Percentiles rank a stretch among this genome's conserved stretches.
Evolutionary conservation across 92 coral and sea anemone species (phyloP).

Genomic region (Blastomussa wellsi): DNA sequence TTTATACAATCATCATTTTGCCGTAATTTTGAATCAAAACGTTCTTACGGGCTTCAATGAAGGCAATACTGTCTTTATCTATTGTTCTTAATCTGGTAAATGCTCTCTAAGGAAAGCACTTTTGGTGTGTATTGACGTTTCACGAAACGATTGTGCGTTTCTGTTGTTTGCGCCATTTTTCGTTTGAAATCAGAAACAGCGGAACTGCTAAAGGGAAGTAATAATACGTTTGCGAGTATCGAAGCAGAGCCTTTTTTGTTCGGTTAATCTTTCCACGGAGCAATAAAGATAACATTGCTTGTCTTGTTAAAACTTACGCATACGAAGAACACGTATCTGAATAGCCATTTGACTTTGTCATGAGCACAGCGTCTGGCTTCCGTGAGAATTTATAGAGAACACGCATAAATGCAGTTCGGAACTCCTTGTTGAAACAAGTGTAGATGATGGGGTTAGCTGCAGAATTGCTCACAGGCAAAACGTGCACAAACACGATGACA

Average conservation of each 20-base stretch:
- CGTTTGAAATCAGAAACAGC: background rate
- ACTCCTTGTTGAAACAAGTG: conserved; percentile 89
- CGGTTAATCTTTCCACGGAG: background rate
- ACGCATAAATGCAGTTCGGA: conserved; percentile 84
- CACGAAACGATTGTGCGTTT: background rate
- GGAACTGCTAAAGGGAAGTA: background rate
- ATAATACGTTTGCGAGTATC: no score
- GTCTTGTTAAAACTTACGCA: conserved; percentile 5
- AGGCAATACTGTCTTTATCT: background rate
- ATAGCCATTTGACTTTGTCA: conserved; percentile 13
- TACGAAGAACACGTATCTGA: background rate
- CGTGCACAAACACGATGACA: conserved; percentile 65
- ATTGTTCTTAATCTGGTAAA: background rate
- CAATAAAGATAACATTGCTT: conserved; percentile 1
- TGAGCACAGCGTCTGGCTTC: conserved; percentile 13
- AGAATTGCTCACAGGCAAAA: conserved; percentile 90
- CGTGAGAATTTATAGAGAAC: conserved; percentile 68
- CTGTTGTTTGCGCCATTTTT: background rate
- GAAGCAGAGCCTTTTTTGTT: background rate
- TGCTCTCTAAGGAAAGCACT: background rate
- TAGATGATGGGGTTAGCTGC: conserved; percentile 98
- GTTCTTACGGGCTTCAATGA: background rate
- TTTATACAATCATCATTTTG: background rate
- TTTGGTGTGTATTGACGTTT: background rate
- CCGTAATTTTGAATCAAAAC: background rate